phyloP scores from a whole-genome alignment of 2,888 invertebrate species.

The Drosophila differens region DNA sequence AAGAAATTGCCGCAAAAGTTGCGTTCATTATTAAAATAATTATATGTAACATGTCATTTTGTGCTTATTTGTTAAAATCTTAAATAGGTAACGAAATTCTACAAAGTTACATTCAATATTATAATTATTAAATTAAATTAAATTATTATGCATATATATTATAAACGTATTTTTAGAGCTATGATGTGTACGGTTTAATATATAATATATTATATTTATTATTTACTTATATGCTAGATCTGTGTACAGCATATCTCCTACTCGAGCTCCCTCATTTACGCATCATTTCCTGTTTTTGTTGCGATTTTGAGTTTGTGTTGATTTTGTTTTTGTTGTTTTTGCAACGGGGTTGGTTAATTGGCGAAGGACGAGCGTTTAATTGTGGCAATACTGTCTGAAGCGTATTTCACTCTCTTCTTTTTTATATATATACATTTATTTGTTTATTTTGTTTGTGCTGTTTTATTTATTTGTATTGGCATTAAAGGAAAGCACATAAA shows the following conservation, averaged over 20 bases:
- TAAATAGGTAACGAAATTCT: no score
- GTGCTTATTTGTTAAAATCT: not conserved
- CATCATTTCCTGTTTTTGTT: slow-evolving; percentile 8
- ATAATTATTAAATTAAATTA: not conserved
- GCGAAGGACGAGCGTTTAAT: slow-evolving; percentile 73
- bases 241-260: not conserved
- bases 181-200: no score
- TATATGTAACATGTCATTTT: not conserved
- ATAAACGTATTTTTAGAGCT: not conserved
- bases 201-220: not conserved
- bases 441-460: slow-evolving; percentile 23
- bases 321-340: slow-evolving; percentile 24
- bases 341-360: slow-evolving; percentile 63
- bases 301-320: slow-evolving; percentile 31
- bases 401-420: slow-evolving; percentile 10
- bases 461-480: slow-evolving; percentile 58
- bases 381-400: slow-evolving; percentile 69
- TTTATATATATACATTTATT: not conserved
- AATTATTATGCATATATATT: not conserved
- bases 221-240: not conserved
- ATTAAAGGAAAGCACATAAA: slow-evolving; percentile 55
- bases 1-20: no score
- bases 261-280: not conserved
- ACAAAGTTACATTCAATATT: no score
- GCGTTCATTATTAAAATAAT: not conserved